Evolutionary conservation across 2,113 vertebrate genomes (phyloP).

Genomic region (Cricetomys ansorgei): DNA sequence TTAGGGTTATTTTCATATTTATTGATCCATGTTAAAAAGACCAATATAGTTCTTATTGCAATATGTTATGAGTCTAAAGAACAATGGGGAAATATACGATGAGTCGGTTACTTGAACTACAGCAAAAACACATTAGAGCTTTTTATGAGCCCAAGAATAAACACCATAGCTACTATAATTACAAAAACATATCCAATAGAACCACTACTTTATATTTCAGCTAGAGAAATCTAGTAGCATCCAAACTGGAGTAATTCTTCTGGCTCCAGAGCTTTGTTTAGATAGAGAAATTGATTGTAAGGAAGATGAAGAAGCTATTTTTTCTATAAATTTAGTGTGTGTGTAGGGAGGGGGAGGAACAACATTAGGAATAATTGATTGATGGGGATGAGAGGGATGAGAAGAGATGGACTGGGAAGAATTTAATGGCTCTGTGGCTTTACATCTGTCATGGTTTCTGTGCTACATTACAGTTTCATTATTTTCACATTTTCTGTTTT

Average conservation of each 20-base stretch:
- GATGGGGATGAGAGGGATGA: slow-evolving; percentile 83
- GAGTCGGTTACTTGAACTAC: slow-evolving; percentile 63
- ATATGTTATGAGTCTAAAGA: slow-evolving; percentile 65
- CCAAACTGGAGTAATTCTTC: neutral
- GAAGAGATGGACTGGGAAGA: slow-evolving; percentile 85
- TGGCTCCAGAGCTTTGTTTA: slow-evolving; percentile 34
- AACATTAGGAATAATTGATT: slow-evolving; percentile 84
- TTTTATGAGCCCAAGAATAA: slow-evolving; percentile 39
- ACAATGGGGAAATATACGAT: slow-evolving; percentile 53
- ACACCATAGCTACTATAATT: slow-evolving; percentile 56
- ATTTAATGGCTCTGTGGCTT: slow-evolving; percentile 86
- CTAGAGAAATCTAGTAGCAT: slow-evolving; percentile 32
- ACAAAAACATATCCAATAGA: slow-evolving; percentile 41
- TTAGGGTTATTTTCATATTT: slow-evolving; percentile 75
- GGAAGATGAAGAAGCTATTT: slow-evolving; percentile 67
- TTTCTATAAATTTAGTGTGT: slow-evolving; percentile 70
- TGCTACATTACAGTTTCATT: slow-evolving; percentile 89
- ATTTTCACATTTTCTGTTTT: slow-evolving; percentile 89
- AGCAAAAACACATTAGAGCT: slow-evolving; percentile 20
- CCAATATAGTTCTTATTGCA: slow-evolving; percentile 61
- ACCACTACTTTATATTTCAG: slow-evolving; percentile 59
- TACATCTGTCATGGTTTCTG: slow-evolving; percentile 87
- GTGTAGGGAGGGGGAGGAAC: slow-evolving; percentile 71
- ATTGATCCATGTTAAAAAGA: slow-evolving; percentile 79
- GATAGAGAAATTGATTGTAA: slow-evolving; percentile 71